Evolutionary conservation across 2,888 invertebrate species (phyloP), one percentile per base, ranked within the genome.

Genomic region (Phania funesta): DNA sequence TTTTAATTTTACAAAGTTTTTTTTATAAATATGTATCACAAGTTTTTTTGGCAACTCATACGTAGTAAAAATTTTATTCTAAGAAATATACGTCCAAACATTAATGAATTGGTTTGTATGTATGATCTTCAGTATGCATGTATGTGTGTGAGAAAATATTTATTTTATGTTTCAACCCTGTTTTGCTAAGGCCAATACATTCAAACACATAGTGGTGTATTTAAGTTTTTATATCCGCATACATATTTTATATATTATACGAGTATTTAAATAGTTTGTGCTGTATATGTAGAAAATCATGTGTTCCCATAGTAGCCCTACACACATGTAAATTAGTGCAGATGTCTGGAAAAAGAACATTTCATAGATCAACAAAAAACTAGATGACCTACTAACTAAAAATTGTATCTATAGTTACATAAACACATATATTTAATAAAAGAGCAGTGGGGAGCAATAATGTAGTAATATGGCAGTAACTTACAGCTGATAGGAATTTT

Each of bases 291-390:
- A 41, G 3, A 41, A 32, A 2, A 74, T 62, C 58, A 58, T 52
- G 20, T 70, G 68, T 41, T 68, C 29, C 13, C 29, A 58, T 26
- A 35, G 24, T n/a, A 26, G n/a, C 11, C 5, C 26, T 35, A 54
- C 18, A 77, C 24, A 1, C 64, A 68, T 74, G 70, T 70, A 71
- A 75, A 71, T 75, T 75, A 75, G 70, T 75, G 64, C 75, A 70
- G 62, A 70, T 58, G 70, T 80, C 64, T 70, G 58, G 56, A 65
- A 80, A 68, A 56, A 29, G 16, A 50, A 80, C 26, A 80, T 64
- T 58, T 68, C 64, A 56, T 62, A 73, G 18, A 41, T 62, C 8
- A 46, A 65, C 16, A 56, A 56, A 22, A 70, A 56, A 35, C n/a
- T 52, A 44, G 9, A 65, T 65, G 52, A 75, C 70, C 75, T 64